Conservation (phyloP, 1,140 invertebrate genomes). For the Sipha flava region DNA sequence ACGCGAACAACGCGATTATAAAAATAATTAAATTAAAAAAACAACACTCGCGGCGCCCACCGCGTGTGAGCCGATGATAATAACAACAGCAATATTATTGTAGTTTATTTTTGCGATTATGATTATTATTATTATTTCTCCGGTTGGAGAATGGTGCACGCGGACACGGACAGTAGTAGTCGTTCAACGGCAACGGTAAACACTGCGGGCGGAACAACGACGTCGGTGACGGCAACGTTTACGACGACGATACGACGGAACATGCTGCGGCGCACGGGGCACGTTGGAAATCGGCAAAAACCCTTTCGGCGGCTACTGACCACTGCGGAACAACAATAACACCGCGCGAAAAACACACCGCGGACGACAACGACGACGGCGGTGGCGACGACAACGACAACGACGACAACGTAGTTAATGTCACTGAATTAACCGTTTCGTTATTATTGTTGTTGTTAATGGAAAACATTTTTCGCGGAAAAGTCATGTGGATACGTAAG, state of each 20-base stretch:
- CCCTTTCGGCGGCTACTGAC: neutral
- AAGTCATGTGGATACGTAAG: slow-evolving; percentile 30
- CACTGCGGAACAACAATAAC: neutral
- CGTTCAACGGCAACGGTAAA: neutral
- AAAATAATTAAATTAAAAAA: too few relatives aligned
- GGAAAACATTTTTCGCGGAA: slow-evolving; percentile 32
- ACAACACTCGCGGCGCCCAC: too few relatives aligned
- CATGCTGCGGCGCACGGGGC: neutral
- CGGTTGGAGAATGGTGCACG: too few relatives aligned
- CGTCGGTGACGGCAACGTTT: neutral
- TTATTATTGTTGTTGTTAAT: neutral
- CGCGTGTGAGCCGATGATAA: too few relatives aligned
- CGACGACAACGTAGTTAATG: neutral
- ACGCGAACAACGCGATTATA: too few relatives aligned
- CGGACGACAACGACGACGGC: neutral
- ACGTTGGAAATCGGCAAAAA: slow-evolving; percentile 19
- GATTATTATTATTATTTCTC: too few relatives aligned
- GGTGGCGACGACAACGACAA: neutral
- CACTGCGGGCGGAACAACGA: neutral
- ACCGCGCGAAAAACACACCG: neutral
- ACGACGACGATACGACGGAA: neutral
- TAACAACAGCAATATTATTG: too few relatives aligned
- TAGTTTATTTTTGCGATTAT: too few relatives aligned
- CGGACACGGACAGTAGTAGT: neutral
- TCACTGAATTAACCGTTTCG: neutral